Evolutionary conservation across 1,140 invertebrate genomes (phyloP), one percentile per base, ranked within the genome.

Genomic region (Ptiloglossa arizonensis): DNA sequence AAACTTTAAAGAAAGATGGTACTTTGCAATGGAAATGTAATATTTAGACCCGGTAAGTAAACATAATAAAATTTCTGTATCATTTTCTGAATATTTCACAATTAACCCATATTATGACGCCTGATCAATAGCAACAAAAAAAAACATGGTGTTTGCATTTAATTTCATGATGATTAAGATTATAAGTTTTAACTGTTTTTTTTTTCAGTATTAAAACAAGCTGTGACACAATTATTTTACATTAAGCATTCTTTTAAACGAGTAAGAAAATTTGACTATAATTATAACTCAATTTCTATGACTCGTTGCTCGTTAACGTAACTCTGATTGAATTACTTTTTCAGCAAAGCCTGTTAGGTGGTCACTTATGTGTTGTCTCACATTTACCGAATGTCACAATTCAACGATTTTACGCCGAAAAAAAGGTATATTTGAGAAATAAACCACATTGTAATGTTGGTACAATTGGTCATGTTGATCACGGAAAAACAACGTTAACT

Each of bases 391-490:
- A 41, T 19, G 63, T 90, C 8, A 87, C 79, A 22, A 75, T 79
- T 11, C 90, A 91, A 48, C 88, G 93, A 76, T 90, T 88, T 86
- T 96, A 95, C 91, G 94, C 95, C 13, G 95, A 96, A 80, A 97
- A 97, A 81, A 95, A 96, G 89, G 94, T 97, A 0, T 97, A 94
- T 88, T 91, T 94, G 68, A 93, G 97, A 73, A 95, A 94, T 44
- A 99, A 99, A 90, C 98, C 98, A n/a, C 98, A 99, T 93, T 97
- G 98, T 86, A 99, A 99, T 94, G 95, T 99, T 32, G 99, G 96
- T 19, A 99, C 99, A 0, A 99, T 99, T 90, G 99, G 99, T 5
- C 99, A 99, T 94, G 98, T 99, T 52, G 99, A 99, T 95, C 99
- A 99, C 94, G 99, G 99, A 52, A 99, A 99, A 94, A 99, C 99